These are phyloP conservation scores for Phasianus colchicus DNA, from an alignment of 2,113 vertebrate species.

Conservation along the genomic window DNA sequence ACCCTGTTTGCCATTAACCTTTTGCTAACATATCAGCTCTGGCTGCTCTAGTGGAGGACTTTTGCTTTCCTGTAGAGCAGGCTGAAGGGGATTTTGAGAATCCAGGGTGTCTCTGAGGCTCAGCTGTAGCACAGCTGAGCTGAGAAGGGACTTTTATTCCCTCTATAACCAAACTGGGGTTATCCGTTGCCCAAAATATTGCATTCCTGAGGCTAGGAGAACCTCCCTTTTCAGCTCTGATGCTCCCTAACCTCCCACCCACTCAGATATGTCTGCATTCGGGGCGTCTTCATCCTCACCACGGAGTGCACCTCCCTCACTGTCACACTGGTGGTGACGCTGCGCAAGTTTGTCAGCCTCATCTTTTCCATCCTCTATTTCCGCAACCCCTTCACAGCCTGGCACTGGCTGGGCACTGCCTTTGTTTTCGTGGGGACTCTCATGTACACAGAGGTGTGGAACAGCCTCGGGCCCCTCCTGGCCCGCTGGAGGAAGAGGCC, in stretches of 20 bases:
- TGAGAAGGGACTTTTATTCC: not conserved
- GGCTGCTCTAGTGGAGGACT: not conserved
- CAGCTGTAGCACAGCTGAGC: not conserved
- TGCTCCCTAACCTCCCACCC: constrained; percentile 55
- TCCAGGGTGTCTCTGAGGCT: not conserved
- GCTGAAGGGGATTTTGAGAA: not conserved
- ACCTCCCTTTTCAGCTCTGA: accelerated
- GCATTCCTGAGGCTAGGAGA: not conserved
- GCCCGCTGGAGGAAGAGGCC: constrained; percentile 43
- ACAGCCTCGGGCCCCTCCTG: constrained; percentile 67
- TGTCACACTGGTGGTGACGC: constrained; percentile 93
- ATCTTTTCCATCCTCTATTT: constrained; percentile 98
- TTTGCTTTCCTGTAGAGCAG: not conserved
- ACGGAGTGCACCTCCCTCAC: constrained; percentile 96
- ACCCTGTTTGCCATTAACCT: accelerated
- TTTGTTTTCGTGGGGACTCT: constrained; percentile 93
- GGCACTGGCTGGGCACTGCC: constrained; percentile 94
- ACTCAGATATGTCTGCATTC: constrained; percentile 93
- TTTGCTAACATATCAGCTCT: not conserved
- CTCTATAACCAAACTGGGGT: accelerated
- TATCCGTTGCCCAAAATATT: not conserved
- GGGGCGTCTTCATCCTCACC: constrained; percentile 94
- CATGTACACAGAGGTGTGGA: constrained; percentile 93
- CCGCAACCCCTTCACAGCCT: constrained; percentile 91
- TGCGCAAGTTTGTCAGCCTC: constrained; percentile 97